Conservation (phyloP, 2,888 invertebrate species). For the Clostera curtula region DNA sequence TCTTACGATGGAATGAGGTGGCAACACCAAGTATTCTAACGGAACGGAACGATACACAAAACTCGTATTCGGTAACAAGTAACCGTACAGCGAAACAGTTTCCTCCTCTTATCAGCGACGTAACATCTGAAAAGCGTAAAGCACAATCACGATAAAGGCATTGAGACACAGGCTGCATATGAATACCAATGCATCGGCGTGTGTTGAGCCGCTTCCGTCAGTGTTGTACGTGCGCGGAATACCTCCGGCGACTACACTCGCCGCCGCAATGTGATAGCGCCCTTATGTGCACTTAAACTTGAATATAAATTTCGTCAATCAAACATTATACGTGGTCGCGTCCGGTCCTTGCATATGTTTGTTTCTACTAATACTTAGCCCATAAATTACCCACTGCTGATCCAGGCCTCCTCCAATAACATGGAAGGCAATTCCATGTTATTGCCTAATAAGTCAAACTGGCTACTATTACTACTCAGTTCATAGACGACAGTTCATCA, state of each 20-base stretch:
- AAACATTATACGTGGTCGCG: constrained; percentile 40
- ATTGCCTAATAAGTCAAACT: too few species aligned
- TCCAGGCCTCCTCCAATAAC: too few species aligned
- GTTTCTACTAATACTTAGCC: too few species aligned
- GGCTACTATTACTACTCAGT: too few species aligned
- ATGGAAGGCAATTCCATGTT: too few species aligned
- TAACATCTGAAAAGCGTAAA: constrained; percentile 28
- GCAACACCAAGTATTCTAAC: too few species aligned
- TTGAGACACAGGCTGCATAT: constrained; percentile 48
- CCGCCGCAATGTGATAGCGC: constrained; percentile 44
- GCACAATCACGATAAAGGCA: constrained; percentile 34
- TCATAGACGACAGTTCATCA: too few species aligned
- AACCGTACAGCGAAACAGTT: constrained; percentile 4
- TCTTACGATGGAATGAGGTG: too few species aligned
- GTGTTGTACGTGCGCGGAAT: constrained; percentile 49
- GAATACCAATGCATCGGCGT: constrained; percentile 58
- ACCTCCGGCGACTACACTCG: constrained; percentile 36
- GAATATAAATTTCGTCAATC: constrained; percentile 51
- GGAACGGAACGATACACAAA: too few species aligned
- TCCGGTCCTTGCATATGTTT: constrained; percentile 48
- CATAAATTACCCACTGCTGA: too few species aligned
- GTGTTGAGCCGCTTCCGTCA: constrained; percentile 61
- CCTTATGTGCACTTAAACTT: constrained; percentile 46
- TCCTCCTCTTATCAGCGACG: constrained; percentile 22
- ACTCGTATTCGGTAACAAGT: too few species aligned